Evolutionary conservation across 2,888 invertebrate genomes (phyloP).

Genomic region (Spodoptera picta): DNA sequence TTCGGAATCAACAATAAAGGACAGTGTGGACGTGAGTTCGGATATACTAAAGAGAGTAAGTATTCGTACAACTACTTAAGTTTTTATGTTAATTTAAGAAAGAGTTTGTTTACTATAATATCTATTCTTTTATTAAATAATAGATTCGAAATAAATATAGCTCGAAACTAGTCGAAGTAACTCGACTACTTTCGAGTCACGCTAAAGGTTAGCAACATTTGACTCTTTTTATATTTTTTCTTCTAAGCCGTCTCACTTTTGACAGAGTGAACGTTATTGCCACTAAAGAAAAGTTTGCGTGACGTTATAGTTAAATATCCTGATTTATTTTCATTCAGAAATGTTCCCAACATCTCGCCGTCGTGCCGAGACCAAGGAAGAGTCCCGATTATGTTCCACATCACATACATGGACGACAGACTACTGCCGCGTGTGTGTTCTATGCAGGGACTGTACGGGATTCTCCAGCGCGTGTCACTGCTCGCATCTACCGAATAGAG

Average conservation of each 20-base stretch:
- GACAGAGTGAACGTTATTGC: no score
- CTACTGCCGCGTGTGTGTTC: constrained; percentile 96
- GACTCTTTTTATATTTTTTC: no score
- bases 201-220: no score
- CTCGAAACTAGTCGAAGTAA: no score
- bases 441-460: constrained; percentile 98
- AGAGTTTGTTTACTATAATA: no score
- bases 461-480: constrained; percentile 93
- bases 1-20: constrained; percentile 99
- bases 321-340: constrained; percentile 45
- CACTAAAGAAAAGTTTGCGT: no score
- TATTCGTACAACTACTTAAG: constrained; percentile 16
- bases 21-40: constrained; percentile 97
- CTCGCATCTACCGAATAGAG: constrained; percentile 90
- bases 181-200: no score
- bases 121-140: no score
- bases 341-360: constrained; percentile 57
- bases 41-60: constrained; percentile 89
- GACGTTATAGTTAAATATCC: no score
- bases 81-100: no score
- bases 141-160: no score
- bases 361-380: constrained; percentile 66
- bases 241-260: no score
- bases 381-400: constrained; percentile 87
- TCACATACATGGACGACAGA: constrained; percentile 94